These are phyloP conservation scores for Calypte anna DNA, from an alignment of 2,113 vertebrate genomes.

Conservation along the genomic window DNA sequence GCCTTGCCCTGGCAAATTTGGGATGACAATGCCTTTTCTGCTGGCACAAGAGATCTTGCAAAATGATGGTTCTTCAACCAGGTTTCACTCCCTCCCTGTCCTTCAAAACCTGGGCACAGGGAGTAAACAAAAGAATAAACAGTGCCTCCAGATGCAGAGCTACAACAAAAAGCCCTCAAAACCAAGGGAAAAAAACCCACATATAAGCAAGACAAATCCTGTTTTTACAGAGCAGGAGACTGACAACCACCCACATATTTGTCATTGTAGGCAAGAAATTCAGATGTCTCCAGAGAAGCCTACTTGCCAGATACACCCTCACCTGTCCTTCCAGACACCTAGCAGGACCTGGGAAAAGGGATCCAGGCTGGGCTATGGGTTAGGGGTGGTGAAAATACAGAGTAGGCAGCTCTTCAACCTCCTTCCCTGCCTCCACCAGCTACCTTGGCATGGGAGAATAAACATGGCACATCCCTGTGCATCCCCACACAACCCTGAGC, in stretches of 20 bases:
- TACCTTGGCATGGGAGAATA: rapidly evolving
- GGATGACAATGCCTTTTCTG: not conserved
- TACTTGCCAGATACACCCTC: not conserved
- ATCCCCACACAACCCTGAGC: not conserved
- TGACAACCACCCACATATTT: constrained; percentile 46
- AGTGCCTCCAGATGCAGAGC: not conserved
- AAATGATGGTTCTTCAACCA: not conserved
- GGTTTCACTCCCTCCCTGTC: not conserved
- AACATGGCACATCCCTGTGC: not conserved
- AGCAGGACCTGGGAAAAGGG: rapidly evolving
- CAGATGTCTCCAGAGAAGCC: not conserved
- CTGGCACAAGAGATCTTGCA: not conserved
- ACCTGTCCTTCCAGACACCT: not conserved
- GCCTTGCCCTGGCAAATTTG: not conserved
- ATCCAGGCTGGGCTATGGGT: not conserved
- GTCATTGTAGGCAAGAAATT: constrained; percentile 18
- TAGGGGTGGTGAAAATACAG: not conserved
- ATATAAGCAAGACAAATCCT: not conserved
- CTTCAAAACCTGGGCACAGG: not conserved
- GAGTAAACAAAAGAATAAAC: not conserved
- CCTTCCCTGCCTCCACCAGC: not conserved
- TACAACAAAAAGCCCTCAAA: not conserved
- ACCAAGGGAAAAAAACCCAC: rapidly evolving
- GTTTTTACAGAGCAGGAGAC: constrained; percentile 6
- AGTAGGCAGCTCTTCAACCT: not conserved